A percentile compares a stretch with the other conserved stretches of the same genome.
phyloP scores from a whole-genome alignment of 2,797 vertebrate species.

The Fistularia commersonii region DNA sequence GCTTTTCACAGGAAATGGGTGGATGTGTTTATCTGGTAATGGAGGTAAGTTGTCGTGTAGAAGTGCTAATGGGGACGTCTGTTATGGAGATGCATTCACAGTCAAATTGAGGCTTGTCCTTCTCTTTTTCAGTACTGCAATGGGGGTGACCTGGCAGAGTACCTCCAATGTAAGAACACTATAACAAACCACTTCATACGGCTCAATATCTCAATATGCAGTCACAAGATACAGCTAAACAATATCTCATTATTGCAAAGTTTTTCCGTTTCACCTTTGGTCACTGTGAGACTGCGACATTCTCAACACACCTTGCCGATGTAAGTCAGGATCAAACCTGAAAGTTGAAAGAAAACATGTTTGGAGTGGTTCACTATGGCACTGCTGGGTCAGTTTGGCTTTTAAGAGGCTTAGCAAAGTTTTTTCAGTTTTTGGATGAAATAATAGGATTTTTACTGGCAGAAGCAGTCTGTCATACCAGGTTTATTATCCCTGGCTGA shows the following conservation, averaged over 20 bases:
- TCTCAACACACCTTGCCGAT: constrained; percentile 5
- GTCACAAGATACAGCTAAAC: too few relatives aligned
- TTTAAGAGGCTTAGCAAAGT: constrained; percentile 28
- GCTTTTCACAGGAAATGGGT: constrained; percentile 83
- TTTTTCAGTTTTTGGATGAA: constrained; percentile 29
- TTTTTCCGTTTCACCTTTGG: constrained; percentile 2
- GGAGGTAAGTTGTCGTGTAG: constrained; percentile 83
- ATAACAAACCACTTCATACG: constrained; percentile 6
- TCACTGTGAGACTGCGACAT: neutral
- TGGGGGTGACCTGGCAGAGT: constrained; percentile 96
- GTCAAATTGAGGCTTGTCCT: constrained; percentile 4
- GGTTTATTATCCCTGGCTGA: constrained; percentile 19
- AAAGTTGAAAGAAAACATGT: constrained; percentile 19
- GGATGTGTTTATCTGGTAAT: constrained; percentile 96
- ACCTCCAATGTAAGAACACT: constrained; percentile 90
- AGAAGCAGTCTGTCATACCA: neutral
- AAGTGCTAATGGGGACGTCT: neutral
- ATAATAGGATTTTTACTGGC: constrained; percentile 32
- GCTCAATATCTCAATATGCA: neutral
- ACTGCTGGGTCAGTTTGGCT: constrained; percentile 5
- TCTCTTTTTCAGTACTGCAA: constrained; percentile 88
- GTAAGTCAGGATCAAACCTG: constrained; percentile 2
- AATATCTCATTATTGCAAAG: neutral
- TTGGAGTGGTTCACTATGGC: constrained; percentile 12
- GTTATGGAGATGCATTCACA: constrained; percentile 10